Base-by-base conservation (phyloP, 2,113 vertebrate genomes). In the Pygoscelis adeliae region DNA sequence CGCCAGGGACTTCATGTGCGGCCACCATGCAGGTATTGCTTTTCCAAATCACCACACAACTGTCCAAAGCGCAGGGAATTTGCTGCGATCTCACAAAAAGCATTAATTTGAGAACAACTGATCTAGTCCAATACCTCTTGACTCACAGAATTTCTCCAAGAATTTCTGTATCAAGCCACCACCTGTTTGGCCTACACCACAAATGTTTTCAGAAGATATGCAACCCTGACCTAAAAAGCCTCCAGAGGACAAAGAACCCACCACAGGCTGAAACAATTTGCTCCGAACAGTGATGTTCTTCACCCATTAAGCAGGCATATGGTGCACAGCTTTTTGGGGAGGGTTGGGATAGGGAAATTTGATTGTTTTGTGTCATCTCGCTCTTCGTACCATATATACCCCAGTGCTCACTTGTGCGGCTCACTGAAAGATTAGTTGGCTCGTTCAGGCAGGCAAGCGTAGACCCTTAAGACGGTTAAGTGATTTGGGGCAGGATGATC, bases 391-490 rank as follows among this genome's bases (percentile, higher is more conserved):
- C 65, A 42, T 32, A n/a, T 74, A 67, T 69, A 92, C 85, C 83
- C 72, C 81, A 67, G 53, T 0, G 2, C 58, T 80, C 73, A 65
- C 93, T 96, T 72, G 84, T 9, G 29, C 10, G 0, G 84, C 78
- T 94, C 82, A 61, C 87, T 63, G 70, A 18, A 86, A 93, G 95
- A 97, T 96, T 95, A 97, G 46, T 53, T 79, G 70, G 73, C 89
- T 95, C 4, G 0, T 49, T 94, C 91, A 93, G 92, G 69, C 89
- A 89, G 76, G 58, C 94, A 91, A 95, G 83, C 90, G 93, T 96
- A 94, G 93, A 96, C 77, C 86, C 77, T 90, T 97, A 97, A 97
- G 96, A 77, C 3, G 91, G 86, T 96, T 97, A 97, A 97, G 95
- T 93, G 91, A 94, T 97, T 96, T 95, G 89, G 93, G 87, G 91